These are phyloP conservation scores for Plectropomus leopardus DNA, from an alignment of 2,113 vertebrate genomes.

Conservation along the genomic window DNA sequence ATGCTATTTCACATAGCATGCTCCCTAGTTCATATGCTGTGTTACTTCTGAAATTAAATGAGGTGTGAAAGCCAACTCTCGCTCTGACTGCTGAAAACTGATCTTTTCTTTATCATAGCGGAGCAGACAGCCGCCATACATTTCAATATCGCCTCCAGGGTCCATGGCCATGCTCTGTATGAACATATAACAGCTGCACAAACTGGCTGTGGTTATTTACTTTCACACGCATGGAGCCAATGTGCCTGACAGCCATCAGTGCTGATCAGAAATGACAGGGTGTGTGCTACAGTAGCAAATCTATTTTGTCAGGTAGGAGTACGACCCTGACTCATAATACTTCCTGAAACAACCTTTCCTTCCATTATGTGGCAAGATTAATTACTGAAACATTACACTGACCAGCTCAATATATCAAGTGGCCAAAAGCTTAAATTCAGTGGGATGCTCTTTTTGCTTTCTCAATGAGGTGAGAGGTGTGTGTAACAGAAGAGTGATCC, in stretches of 20 bases:
- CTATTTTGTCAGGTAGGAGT: constrained; percentile 31
- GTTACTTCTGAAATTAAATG: constrained; percentile 10
- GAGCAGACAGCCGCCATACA: constrained; percentile 15
- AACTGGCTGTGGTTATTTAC: constrained; percentile 21
- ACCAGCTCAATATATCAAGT: constrained; percentile 34
- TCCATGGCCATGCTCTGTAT: background rate
- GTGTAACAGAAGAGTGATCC: background rate
- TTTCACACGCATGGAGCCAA: background rate
- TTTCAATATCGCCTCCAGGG: background rate
- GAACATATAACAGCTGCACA: background rate
- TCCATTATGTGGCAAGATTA: constrained; percentile 51
- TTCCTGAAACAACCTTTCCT: constrained; percentile 44
- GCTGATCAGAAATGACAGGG: constrained; percentile 46
- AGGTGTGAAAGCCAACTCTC: constrained; percentile 44
- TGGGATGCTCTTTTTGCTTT: background rate
- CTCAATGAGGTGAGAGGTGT: background rate
- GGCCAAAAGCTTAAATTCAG: constrained; percentile 4
- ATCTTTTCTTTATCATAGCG: constrained; percentile 39
- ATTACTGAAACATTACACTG: constrained; percentile 53
- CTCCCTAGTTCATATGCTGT: constrained; percentile 1
- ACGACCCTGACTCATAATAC: constrained; percentile 22
- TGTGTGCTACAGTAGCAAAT: constrained; percentile 37
- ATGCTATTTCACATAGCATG: constrained; percentile 14
- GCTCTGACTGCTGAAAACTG: constrained; percentile 12
- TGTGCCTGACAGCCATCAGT: constrained; percentile 3